Conservation (phyloP, 1,140 invertebrate genomes). For the Diprion similis region DNA sequence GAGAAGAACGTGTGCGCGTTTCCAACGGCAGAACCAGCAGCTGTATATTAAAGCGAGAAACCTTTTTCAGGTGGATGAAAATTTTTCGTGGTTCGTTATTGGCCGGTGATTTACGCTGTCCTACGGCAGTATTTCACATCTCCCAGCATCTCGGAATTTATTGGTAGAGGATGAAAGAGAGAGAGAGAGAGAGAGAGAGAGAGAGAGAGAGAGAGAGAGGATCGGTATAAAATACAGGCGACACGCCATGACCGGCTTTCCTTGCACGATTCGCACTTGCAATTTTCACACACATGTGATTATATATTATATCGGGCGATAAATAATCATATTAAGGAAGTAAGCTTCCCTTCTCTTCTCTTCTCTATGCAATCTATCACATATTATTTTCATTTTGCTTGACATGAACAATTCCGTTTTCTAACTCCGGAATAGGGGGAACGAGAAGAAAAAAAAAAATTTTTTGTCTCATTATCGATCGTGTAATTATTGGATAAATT, state of each 20-base stretch:
- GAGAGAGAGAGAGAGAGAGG: too few species aligned
- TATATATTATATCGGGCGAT: background rate
- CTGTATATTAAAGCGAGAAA: too few species aligned
- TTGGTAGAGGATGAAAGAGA: background rate
- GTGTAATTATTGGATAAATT: too few species aligned
- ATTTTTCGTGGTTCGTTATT: slow-evolving; percentile 5
- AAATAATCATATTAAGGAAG: background rate
- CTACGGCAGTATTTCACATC: background rate
- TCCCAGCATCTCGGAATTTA: background rate
- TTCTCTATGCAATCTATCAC: background rate
- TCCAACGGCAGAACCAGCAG: too few species aligned
- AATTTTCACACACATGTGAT: background rate
- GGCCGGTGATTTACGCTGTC: slow-evolving; percentile 6
- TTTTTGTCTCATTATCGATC: too few species aligned
- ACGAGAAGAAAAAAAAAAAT: too few species aligned
- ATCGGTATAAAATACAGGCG: too few species aligned
- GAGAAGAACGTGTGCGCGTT: too few species aligned
- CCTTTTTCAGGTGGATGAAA: slow-evolving; percentile 4
- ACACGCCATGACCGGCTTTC: background rate
- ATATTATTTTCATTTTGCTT: too few species aligned
- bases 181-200: too few species aligned
- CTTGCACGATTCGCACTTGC: background rate
- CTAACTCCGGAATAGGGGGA: too few species aligned
- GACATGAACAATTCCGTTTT: too few species aligned
- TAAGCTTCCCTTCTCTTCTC: background rate